A percentile compares a stretch with the other conserved stretches of the same genome.
These are phyloP conservation scores for Nemapogon koenigi DNA, from an alignment of 2,888 invertebrate species.

Conservation along the genomic window DNA sequence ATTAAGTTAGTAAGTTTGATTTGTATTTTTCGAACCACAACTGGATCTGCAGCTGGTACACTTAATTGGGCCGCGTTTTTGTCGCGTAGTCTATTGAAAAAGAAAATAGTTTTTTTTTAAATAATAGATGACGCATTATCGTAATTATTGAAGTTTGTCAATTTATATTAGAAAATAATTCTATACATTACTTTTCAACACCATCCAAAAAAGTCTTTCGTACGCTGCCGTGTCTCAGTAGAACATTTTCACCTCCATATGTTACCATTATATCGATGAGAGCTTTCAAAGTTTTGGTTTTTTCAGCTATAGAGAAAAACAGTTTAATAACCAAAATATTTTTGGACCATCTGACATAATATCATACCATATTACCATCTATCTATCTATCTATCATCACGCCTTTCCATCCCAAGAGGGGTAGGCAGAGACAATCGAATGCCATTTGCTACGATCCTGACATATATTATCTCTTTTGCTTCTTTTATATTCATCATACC, in stretches of 20 bases:
- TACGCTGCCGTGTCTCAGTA: conserved; percentile 42
- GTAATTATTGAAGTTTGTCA: not conserved
- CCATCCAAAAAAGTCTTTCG: conserved; percentile 36
- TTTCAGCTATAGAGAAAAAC: conserved; percentile 26
- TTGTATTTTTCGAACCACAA: conserved; percentile 43
- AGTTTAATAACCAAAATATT: no score
- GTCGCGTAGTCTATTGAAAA: conserved; percentile 28
- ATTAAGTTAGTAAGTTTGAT: conserved; percentile 38
- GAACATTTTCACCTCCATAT: conserved; percentile 24
- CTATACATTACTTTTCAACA: conserved; percentile 11
- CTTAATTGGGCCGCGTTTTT: conserved; percentile 37
- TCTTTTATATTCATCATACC: no score
- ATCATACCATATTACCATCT: no score
- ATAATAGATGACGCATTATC: no score
- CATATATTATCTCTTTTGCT: no score
- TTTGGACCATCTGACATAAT: no score
- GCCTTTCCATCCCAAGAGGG: no score
- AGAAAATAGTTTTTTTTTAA: not conserved
- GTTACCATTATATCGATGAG: conserved; percentile 31
- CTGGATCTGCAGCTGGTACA: conserved; percentile 34
- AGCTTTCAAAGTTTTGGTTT: conserved; percentile 33
- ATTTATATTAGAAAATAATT: not conserved
- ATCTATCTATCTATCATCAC: no score
- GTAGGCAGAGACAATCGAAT: no score
- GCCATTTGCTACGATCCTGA: no score